Base-by-base conservation (phyloP, 2,113 vertebrate genomes). In the Actenoides lindsayi region DNA sequence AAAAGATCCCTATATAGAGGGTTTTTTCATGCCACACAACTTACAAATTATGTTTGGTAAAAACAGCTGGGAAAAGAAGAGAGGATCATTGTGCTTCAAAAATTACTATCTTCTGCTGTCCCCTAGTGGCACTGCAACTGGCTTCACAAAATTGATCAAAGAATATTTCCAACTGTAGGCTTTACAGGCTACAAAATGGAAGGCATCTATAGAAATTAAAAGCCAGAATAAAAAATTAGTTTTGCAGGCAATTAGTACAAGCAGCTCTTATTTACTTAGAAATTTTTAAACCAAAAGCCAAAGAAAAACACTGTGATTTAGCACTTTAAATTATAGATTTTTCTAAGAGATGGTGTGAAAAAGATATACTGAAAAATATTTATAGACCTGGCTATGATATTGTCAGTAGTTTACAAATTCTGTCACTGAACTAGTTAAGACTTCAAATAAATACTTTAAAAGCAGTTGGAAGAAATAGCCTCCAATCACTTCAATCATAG, bases 21-120 rank as follows among this genome's bases (percentile, higher is more conserved):
- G 51, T 67, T 44, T 48, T 51, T 77, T 86, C 30, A 87, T 15
- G 46, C 20, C 71, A 87, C 11, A 68, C 7, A 81, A 87, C 42
- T 80, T 63, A 33, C 1, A 83, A 39, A 69, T 46, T 46, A 46
- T 3, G 6, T 60, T 70, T 56, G 42, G 51, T 93, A 89, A 87
- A 87, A 96, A 62, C 33, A 81, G 25, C 1, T 73, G 8, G 16
- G 23, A 7, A 3, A 67, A 65, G 62, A 84, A 65, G 14, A 5
- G 3, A 70, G 28, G 21, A 64, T 28, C 6, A 6, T 13, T 13
- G 37, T 65, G 53, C 83, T 94, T 80, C 37, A 85, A 37, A 87
- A 89, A 87, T 74, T 41, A 93, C 53, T 94, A 92, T 95, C 93
- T 92, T 97, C 75, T 98, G 95, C 97, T 98, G 97, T 51, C 98